Evolutionary conservation across 2,113 vertebrate species (phyloP).

Genomic region (Amia ocellicauda): DNA sequence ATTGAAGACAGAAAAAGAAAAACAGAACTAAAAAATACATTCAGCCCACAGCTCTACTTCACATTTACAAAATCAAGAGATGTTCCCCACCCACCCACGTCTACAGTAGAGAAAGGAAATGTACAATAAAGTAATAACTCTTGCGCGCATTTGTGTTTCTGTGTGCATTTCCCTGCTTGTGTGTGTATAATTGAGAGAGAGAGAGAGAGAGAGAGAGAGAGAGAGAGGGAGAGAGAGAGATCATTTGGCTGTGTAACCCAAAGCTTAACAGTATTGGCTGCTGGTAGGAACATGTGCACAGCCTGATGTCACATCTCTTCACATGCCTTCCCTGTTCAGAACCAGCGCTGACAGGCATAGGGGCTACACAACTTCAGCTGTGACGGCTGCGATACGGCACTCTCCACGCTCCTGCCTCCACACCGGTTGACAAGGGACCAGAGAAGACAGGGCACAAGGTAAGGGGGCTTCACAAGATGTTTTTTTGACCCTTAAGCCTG

Average conservation of each 20-base stretch:
- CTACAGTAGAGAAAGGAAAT: neutral
- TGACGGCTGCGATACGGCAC: neutral
- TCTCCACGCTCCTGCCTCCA: neutral
- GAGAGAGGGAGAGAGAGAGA: too few relatives aligned
- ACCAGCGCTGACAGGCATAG: neutral
- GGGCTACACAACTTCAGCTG: neutral
- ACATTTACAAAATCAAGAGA: too few relatives aligned
- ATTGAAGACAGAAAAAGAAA: too few relatives aligned
- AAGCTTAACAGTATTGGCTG: neutral
- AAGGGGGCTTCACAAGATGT: neutral
- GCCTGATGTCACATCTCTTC: conserved; percentile 1
- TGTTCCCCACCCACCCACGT: too few relatives aligned
- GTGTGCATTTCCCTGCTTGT: too few relatives aligned
- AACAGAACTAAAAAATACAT: too few relatives aligned
- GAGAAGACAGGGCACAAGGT: too few relatives aligned
- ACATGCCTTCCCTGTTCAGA: neutral
- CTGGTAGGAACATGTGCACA: neutral
- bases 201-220: too few relatives aligned
- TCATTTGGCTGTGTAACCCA: neutral
- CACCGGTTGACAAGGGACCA: neutral
- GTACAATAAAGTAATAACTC: neutral
- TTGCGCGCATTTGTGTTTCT: too few relatives aligned
- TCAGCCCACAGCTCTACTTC: too few relatives aligned
- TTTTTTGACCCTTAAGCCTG: neutral
- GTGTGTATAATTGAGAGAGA: too few relatives aligned